Evolutionary conservation across 2,888 invertebrate species (phyloP).

Genomic region (Neocrepidodera transversa): DNA sequence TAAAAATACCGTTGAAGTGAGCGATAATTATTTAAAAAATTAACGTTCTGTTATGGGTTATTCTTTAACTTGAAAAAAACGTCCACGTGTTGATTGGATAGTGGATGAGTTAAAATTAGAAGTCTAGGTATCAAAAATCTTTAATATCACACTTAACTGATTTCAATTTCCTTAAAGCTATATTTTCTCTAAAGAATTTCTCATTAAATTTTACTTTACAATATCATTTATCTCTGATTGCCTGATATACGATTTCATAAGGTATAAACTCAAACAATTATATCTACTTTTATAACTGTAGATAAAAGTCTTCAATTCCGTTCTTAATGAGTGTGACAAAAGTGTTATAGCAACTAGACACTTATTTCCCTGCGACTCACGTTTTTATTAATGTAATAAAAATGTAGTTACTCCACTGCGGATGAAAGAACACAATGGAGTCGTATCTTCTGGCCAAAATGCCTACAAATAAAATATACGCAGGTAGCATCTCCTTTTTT

Average conservation of each 20-base stretch:
- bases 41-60: no score
- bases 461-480: no score
- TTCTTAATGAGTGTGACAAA: constrained; percentile 6
- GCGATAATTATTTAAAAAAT: no score
- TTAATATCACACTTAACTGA: no score
- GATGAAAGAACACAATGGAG: not conserved
- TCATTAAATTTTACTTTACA: not conserved
- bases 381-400: not conserved
- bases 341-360: constrained; percentile 2
- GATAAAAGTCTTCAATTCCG: constrained; percentile 3
- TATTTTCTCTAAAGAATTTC: no score
- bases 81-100: no score
- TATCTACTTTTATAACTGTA: constrained; percentile 4
- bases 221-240: not conserved
- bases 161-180: no score
- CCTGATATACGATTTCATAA: not conserved
- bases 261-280: constrained; percentile 9
- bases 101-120: no score
- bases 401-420: not conserved
- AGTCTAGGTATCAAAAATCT: no score
- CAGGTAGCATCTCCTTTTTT: no score
- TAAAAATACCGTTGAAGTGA: no score
- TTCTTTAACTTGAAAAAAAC: no score
- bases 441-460: not conserved
- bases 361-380: not conserved